Base-by-base conservation (phyloP, 1,140 invertebrate genomes). In the Phymastichus coffea region DNA sequence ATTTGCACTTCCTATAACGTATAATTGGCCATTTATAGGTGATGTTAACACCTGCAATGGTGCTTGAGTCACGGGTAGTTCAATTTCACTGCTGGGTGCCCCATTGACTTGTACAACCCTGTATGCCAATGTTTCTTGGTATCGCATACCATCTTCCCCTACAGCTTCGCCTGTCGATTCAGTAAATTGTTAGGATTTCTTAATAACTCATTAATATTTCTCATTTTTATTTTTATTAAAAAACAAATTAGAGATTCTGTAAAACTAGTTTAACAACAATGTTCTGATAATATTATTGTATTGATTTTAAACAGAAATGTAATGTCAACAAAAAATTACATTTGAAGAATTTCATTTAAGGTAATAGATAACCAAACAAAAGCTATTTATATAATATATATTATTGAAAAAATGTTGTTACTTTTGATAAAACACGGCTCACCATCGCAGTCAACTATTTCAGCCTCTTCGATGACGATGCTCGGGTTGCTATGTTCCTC, bases 1-100 rank as follows among this genome's bases (percentile, higher is more conserved):
- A 41, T 80, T 81, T 17, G 83, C 76, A 69, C 78, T 83, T 23
- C 82, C 81, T 66, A 84, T 82, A 22, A 84, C 81, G 69, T 83
- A 84, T 60, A 84, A 78, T 64, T 83, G 82, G n/a, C 78, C 77
- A 64, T 80, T 79, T 15, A 80, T 63, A 4, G 77, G 77, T 1
- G 78, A 77, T 14, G 77, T 80, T 59, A 80, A 51, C 20, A 80
- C 78, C 57, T 80, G 78, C 25, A 80, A 72, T 2, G 71, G 72
- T 44, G 73, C 61, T 25, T 76, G 76, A 1, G 69, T 61, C 7
- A 75, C 71, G 38, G 77, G 75, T 30, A 79, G 54, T 55, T 80
- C 78, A 59, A 80, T 74, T 66, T 80, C 78, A 55, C 63, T 76
- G 10, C 66, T 70, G 37, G 71, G 63, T 9, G 71, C 49, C 15